Conservation (phyloP, 2,797 vertebrate species). For the Thamnophis elegans region DNA sequence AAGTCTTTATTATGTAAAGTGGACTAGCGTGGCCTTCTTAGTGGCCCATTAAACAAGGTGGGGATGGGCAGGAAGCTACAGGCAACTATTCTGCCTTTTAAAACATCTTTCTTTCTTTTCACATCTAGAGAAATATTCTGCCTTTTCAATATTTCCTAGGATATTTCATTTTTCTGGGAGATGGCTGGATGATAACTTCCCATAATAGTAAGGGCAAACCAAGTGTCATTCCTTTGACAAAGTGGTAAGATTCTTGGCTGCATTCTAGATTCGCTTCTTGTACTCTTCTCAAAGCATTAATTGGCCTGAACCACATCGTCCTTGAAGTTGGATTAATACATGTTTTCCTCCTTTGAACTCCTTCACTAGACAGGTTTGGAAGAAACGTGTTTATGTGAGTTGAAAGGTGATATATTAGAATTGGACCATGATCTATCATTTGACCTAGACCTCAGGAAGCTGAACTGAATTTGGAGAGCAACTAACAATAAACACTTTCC, state of each 20-base stretch:
- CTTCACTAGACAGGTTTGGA: neutral
- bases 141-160: no score
- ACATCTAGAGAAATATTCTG: no score
- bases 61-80: no score
- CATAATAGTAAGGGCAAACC: constrained; percentile 3
- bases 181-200: no score
- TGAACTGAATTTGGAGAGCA: neutral
- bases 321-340: neutral
- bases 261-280: neutral
- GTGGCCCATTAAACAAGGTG: no score
- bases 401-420: neutral
- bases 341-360: neutral
- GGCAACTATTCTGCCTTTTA: no score
- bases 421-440: neutral
- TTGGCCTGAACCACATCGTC: neutral
- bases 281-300: neutral
- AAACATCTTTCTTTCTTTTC: no score
- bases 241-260: neutral
- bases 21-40: no score
- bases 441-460: neutral
- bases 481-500: neutral
- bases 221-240: neutral
- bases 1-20: no score
- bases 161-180: no score
- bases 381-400: neutral